Base-by-base conservation (phyloP, 2,113 vertebrate genomes). In the Mionectes macconnelli region DNA sequence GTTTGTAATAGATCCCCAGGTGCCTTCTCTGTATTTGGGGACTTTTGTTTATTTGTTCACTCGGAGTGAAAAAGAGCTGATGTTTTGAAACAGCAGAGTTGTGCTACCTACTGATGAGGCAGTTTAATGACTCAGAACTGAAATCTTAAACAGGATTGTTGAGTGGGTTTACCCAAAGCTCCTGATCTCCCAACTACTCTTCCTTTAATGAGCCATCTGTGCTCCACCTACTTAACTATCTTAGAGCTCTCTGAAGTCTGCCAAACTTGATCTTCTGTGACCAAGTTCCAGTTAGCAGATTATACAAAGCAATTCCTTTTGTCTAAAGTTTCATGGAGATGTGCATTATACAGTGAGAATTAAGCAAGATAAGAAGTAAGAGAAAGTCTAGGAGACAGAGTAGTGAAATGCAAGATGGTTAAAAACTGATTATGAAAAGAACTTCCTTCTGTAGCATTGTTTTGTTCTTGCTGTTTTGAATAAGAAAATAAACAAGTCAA, bases 61-160 rank as follows among this genome's bases (percentile, higher is more conserved):
- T 83, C 52, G 67, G 37, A 92, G 23, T 84, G 66, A 87, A 88
- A 94, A 93, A 69, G 35, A 88, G 50, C 14, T 1, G 0, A 6
- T 88, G 31, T 92, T 96, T 91, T 92, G 72, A 91, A 94, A 70
- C n/a, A 84, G 55, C 86, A 89, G 87, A 77, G 56, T 39, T 80
- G 16, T 81, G 66, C 64, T 82, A 64, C 47, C 76, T 89, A 49
- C 66, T 1, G 12, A 57, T 92, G 89, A 95, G 95, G 74, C 92
- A 93, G 85, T 96, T 95, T 90, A 96, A 96, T 95, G 95, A 95
- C 94, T 97, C 92, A 75, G 70, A 95, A 83, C 44, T 78, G 77
- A 68, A 85, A 84, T 62, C 50, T 70, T 86, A 35, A 67, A 57
- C 0, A 2, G 28, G 13, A 50, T 40, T 79, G 45, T 63, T 87